Evolutionary conservation across 2,888 invertebrate genomes (phyloP).

Genomic region (Hyppa rectilinea): DNA sequence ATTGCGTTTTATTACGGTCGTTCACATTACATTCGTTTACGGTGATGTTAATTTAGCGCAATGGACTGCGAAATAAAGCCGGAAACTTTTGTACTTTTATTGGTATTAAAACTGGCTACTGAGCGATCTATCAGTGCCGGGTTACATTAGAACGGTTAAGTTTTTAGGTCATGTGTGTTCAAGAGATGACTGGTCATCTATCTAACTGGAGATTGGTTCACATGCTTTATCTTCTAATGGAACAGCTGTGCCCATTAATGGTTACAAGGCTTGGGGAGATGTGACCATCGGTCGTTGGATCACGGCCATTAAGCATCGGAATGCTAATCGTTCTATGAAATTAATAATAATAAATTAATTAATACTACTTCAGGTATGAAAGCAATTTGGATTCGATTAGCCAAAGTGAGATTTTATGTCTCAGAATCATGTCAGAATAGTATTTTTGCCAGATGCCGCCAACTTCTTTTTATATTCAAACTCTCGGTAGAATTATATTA

Average conservation of each 20-base stretch:
- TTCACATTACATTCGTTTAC: slow-evolving; percentile 65
- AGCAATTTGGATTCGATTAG: slow-evolving; percentile 41
- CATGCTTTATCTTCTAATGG: slow-evolving; percentile 68
- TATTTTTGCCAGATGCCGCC: slow-evolving; percentile 42
- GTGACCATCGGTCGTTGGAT: slow-evolving; percentile 45
- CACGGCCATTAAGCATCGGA: slow-evolving; percentile 30
- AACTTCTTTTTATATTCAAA: slow-evolving; percentile 10
- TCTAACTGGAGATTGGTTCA: slow-evolving; percentile 61
- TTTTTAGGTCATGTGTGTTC: slow-evolving; percentile 59
- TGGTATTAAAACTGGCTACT: slow-evolving; percentile 50
- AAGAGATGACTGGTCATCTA: slow-evolving; percentile 62
- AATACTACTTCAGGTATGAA: slow-evolving; percentile 26
- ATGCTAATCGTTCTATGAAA: slow-evolving; percentile 26
- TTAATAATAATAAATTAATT: slow-evolving; percentile 24
- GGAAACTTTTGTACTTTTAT: slow-evolving; percentile 60
- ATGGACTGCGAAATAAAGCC: slow-evolving; percentile 63
- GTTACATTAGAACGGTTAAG: slow-evolving; percentile 35
- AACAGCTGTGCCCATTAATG: slow-evolving; percentile 68
- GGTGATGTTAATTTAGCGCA: slow-evolving; percentile 66
- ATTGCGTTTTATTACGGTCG: slow-evolving; percentile 63
- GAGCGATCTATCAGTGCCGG: slow-evolving; percentile 32
- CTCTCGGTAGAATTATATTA: slow-evolving; percentile 21
- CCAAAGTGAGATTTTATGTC: slow-evolving; percentile 42
- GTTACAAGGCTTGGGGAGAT: slow-evolving; percentile 53
- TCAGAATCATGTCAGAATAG: slow-evolving; percentile 13